These are phyloP conservation scores for Acrocephalus arundinaceus DNA, from an alignment of 2,113 vertebrate genomes.

Conservation along the genomic window DNA sequence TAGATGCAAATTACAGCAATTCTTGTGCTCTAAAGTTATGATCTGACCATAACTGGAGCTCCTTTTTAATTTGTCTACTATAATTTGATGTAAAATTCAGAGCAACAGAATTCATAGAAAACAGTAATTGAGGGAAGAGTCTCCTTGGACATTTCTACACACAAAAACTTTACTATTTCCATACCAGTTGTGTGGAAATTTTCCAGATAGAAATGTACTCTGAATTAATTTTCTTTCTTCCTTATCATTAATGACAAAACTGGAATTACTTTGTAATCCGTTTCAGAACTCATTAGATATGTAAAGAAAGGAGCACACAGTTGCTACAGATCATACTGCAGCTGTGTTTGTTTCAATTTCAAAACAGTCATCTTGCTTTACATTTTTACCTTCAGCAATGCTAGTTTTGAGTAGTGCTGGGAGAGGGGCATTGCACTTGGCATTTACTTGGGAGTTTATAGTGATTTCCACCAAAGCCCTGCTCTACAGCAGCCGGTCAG, in stretches of 20 bases:
- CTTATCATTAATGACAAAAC: not conserved
- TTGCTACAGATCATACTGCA: not conserved
- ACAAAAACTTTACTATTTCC: not conserved
- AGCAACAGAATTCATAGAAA: not conserved
- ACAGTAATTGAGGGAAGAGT: not conserved
- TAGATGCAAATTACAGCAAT: not conserved
- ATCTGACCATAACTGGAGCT: not conserved
- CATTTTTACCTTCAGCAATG: not conserved
- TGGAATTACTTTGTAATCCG: not conserved
- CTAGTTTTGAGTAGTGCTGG: not conserved
- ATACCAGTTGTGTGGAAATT: fast-evolving
- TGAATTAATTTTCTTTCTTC: not conserved
- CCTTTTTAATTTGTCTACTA: not conserved
- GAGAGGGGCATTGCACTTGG: not conserved
- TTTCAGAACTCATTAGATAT: not conserved
- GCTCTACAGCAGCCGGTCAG: not conserved
- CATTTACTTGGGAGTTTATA: not conserved
- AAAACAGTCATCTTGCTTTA: not conserved
- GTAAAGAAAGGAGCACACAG: not conserved
- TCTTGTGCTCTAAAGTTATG: not conserved
- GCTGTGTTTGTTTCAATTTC: not conserved
- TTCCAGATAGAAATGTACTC: not conserved
- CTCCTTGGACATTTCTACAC: not conserved
- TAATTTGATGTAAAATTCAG: not conserved
- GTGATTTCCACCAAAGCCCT: not conserved